Base-by-base conservation (phyloP, 2,113 vertebrate genomes). In the Tragelaphus buxtoni region DNA sequence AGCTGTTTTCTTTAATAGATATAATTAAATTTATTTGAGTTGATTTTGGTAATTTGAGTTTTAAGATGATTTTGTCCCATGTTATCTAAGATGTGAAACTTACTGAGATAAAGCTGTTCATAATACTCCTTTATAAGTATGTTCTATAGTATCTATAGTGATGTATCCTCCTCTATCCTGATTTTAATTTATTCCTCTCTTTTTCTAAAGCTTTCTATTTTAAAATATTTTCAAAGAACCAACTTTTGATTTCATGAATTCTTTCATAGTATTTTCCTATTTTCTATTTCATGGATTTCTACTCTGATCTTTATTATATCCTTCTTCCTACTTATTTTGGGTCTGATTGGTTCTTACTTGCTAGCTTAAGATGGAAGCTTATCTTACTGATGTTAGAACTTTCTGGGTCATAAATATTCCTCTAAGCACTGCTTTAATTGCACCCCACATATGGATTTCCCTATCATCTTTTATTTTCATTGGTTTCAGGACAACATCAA, bases 61-160 rank as follows among this genome's bases (percentile, higher is more conserved):
- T 97, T 94, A 61, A 53, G 91, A 92, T 79, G 24, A 88, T 88
- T 91, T 49, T 91, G 20, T 95, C 9, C 18, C 58, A 72, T 91
- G 94, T 92, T 22, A 94, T 74, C 45, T 72, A 61, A 55, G 51
- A 39, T 72, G 30, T 80, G 32, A 88, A 92, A 88, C 88, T 91
- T 92, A 84, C 5, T 84, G 51, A 65, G 72, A 47, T 88, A 61
- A 96, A 85, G 30, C 63, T 95, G 42, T 90, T 88, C n/a, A 79
- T 84, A 72, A 51, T 63, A 82, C 39, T 56, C 11, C 14, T 76
- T 94, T 81, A 87, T 47, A 76, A 35, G 90, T 61, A 81, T 80
- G 4, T 84, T 96, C 63, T 83, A 7, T 61, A 55, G 35, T 77
- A 20, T 87, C 42, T 76, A 18, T n/a, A 55, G 65, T 95, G 77